A percentile compares a stretch with the other conserved stretches of the same genome.
Conservation (phyloP, 2,888 invertebrate genomes). For the Dynastes maya region DNA sequence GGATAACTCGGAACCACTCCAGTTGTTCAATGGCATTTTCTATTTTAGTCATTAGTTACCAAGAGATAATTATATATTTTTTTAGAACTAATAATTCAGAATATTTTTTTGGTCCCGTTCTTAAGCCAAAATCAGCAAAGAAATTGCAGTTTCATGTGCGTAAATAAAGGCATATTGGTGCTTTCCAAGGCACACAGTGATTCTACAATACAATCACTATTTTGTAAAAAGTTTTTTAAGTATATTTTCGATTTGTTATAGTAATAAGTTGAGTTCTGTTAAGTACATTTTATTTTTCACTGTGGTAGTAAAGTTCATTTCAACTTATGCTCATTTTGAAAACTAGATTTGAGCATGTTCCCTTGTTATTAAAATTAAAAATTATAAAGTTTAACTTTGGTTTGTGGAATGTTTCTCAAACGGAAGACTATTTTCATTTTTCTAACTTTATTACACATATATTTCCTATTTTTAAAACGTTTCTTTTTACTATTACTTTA, state of each 20-base stretch:
- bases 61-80: too few species aligned
- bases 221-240: not conserved
- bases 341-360: slow-evolving; percentile 22
- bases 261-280: slow-evolving; percentile 1
- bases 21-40: not conserved
- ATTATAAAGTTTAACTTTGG: slow-evolving; percentile 59
- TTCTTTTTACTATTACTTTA: not conserved
- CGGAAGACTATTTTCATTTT: slow-evolving; percentile 58
- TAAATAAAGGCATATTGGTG: slow-evolving; percentile 37
- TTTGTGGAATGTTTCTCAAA: slow-evolving; percentile 63
- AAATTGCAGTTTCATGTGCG: not conserved
- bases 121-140: slow-evolving; percentile 7
- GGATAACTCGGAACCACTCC: too few species aligned
- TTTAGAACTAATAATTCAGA: not conserved
- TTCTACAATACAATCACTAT: not conserved
- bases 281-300: slow-evolving; percentile 2
- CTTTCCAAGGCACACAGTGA: slow-evolving; percentile 42
- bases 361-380: slow-evolving; percentile 23
- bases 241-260: slow-evolving; percentile 14
- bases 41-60: too few species aligned
- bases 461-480: not conserved
- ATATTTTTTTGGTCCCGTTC: slow-evolving; percentile 29
- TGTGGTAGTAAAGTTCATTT: not conserved
- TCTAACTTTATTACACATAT: slow-evolving; percentile 46
- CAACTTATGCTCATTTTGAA: too few species aligned